Percentiles rank a stretch among this genome's conserved stretches.
Evolutionary conservation across 1,140 invertebrate species (phyloP).

Genomic region (Dolichoris vasculosae): DNA sequence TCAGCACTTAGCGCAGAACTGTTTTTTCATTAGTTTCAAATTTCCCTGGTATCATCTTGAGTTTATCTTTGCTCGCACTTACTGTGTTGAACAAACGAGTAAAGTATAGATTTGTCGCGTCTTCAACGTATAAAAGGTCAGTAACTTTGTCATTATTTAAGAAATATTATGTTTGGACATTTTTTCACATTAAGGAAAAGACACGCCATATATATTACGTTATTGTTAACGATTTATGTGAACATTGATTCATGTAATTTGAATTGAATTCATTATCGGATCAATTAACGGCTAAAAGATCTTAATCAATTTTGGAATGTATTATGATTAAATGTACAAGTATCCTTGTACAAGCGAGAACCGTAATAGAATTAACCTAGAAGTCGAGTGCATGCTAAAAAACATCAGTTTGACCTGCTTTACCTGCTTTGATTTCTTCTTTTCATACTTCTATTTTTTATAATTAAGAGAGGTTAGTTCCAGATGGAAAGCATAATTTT

Average conservation of each 20-base stretch:
- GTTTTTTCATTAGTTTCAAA: not conserved
- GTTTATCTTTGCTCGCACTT: not conserved
- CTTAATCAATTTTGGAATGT: not conserved
- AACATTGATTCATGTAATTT: not conserved
- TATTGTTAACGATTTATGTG: not conserved
- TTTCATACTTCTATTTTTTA: not conserved
- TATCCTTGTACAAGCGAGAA: not conserved
- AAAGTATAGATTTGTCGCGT: not conserved
- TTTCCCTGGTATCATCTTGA: not conserved
- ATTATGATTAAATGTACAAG: not conserved
- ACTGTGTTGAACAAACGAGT: not conserved
- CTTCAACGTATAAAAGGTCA: conserved; percentile 3
- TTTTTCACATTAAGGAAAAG: not conserved
- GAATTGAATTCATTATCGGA: not conserved
- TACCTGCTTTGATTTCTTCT: not conserved
- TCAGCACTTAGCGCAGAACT: not conserved
- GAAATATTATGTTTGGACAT: not conserved
- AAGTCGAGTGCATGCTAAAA: conserved; percentile 36
- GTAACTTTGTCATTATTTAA: not conserved
- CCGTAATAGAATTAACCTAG: conserved; percentile 50
- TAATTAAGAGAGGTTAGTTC: conserved; percentile 27
- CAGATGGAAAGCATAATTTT: conserved; percentile 11
- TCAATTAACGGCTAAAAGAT: not conserved
- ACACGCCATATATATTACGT: conserved; percentile 1
- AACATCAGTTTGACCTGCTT: conserved; percentile 12